Base-by-base conservation (phyloP, 2,113 vertebrate species). In the Plotosus lineatus region DNA sequence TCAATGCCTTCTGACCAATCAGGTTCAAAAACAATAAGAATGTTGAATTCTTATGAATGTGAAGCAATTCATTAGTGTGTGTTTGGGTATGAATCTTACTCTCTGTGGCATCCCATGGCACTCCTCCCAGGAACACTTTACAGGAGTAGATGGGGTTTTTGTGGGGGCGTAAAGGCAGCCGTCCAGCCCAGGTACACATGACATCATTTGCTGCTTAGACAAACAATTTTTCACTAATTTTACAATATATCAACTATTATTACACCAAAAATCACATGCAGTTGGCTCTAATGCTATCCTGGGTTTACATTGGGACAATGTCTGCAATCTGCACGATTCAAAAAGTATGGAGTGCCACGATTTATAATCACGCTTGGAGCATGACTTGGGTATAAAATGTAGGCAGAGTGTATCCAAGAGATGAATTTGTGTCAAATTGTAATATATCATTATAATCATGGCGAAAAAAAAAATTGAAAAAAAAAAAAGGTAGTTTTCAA, bases 51-150 rank as follows among this genome's bases (percentile, higher is more conserved):
- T n/a, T n/a, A n/a, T n/a, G 0, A 26, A 1, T 53, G 65, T 40
- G 33, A 11, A 76, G 11, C 28, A 11, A n/a, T 8, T 50, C 1
- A 26, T 31, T 7, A 46, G 42, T 33, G 17, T 44, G 50, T 58
- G 36, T 23, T 9, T 77, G 56, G 50, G 9, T 21, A 44, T 40
- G 28, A 23, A 11, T 10, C n/a, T 85, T 86, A 96, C 98, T 96
- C 94, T 99, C 98, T 0, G 98, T 99, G 75, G 98, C 97, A 85
- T 99, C 98, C 98, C 98, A 99, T 0, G 98, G 98, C 31, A 99
- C 98, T 1, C 98, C 98, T 80, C 98, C 98, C 19, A 99, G 91
- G 89, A 99, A 99, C 75, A 99, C 98, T 87, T 99, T 99, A 91
- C 97, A 98, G 82, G 97, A 99, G 86, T 97, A 99, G 79, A 98